Evolutionary conservation across 2,113 vertebrate genomes (phyloP), one percentile per base, ranked within the genome.

Genomic region (Spizaetus ornatus): DNA sequence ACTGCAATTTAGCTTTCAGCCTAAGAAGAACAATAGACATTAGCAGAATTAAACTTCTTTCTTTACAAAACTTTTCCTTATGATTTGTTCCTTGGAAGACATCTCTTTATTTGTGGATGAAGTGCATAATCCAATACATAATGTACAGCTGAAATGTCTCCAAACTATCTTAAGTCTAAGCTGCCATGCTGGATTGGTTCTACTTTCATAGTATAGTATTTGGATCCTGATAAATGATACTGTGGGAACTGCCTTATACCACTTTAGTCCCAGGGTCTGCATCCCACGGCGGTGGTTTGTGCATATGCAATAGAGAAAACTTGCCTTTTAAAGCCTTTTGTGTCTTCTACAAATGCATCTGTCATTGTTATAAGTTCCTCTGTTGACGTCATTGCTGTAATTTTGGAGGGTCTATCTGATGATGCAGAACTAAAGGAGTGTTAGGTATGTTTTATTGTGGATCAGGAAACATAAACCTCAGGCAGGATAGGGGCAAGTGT

Each of bases 401-500:
- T 69, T 91, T 27, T 48, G 63, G 32, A 71, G 36, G 3, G 1
- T 2, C 52, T 48, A 0, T 36, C 58, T 40, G 56, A 19, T 29
- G n/a, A 9, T 26, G 50, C 27, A 55, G 23, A 61, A 14, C 5
- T 77, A n/a, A 50, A 26, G 10, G 2, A 13, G 40, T 2, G 10
- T 19, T 32, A 27, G 7, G 13, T 11, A 38, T 2, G 1, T 76
- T 88, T 72, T 31, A 7, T 9, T 36, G 43, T 52, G 71, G 26
- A 16, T 59, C 23, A 27, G 65, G 16, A 58, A 26, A 17, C 42
- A 31, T 17, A 71, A 74, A 29, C 38, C 23, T 52, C 42, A 25
- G 34, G 2, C 2, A 15, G 45, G 59, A 29, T 38, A 22, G 0
- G 9, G 27, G 13, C n/a, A 56, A n/a, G 6, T n/a, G 4, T 58